Conservation (phyloP, 2,797 vertebrate genomes). For the Labeo calbasu region DNA sequence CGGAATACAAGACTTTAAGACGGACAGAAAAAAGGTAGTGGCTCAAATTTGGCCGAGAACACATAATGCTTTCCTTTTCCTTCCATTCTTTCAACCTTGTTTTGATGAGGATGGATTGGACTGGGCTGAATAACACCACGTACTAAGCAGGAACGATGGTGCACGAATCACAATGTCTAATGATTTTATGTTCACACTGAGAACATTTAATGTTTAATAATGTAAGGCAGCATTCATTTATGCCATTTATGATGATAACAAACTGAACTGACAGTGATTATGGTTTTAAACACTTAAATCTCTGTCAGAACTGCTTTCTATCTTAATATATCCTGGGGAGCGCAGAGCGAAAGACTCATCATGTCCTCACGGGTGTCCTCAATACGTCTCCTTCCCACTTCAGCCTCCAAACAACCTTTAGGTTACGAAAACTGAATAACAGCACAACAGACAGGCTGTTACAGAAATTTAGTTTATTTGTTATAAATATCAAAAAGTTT, state of each 20-base stretch:
- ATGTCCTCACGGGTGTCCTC: constrained; percentile 40
- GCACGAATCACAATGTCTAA: neutral
- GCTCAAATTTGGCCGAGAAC: neutral
- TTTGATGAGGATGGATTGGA: neutral
- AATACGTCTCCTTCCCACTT: constrained; percentile 43
- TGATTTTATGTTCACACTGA: neutral
- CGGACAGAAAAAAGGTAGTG: constrained; percentile 17
- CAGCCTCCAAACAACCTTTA: constrained; percentile 33
- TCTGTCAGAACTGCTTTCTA: constrained; percentile 26
- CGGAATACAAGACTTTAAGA: neutral
- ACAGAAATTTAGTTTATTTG: neutral
- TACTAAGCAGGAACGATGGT: neutral
- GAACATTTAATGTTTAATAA: neutral
- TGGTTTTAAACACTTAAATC: constrained; percentile 1
- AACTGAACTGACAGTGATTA: neutral
- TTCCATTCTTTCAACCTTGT: neutral
- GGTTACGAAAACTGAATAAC: constrained; percentile 1
- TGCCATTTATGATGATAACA: neutral
- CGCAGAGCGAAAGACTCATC: constrained; percentile 19
- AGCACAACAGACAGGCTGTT: constrained; percentile 1
- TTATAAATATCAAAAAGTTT: neutral
- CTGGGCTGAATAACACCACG: neutral
- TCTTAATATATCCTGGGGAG: constrained; percentile 18
- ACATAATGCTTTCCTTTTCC: neutral
- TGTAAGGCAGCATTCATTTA: neutral